phyloP scores from a whole-genome alignment of 2,888 invertebrate species.

The Prosopocoilus inquinatus region DNA sequence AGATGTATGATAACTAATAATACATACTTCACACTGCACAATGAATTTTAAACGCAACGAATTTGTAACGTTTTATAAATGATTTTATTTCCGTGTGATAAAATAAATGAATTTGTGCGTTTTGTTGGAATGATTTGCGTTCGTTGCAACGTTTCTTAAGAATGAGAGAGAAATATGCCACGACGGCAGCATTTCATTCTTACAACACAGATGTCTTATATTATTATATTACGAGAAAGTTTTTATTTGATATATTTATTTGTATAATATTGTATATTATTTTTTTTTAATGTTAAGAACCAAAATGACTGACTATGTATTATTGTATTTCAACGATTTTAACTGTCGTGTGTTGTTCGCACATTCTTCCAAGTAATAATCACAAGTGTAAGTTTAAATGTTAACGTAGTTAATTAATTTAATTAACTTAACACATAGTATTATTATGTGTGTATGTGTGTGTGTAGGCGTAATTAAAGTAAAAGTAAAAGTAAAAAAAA shows the following conservation, averaged over 20 bases:
- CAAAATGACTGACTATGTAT: constrained; percentile 15
- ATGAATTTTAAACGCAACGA: too few relatives aligned
- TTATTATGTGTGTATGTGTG: background rate
- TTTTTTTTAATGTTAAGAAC: constrained; percentile 2
- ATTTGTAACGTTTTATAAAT: too few relatives aligned
- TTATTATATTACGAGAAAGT: too few relatives aligned
- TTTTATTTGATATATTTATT: background rate
- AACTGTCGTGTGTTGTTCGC: constrained; percentile 27
- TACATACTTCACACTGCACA: too few relatives aligned
- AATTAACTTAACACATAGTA: constrained; percentile 5
- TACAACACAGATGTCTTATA: too few relatives aligned
- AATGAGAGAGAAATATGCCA: too few relatives aligned
- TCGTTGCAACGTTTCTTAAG: too few relatives aligned
- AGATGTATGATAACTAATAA: too few relatives aligned
- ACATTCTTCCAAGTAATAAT: constrained; percentile 32
- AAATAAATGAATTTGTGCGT: too few relatives aligned
- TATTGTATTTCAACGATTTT: constrained; percentile 25
- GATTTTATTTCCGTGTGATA: too few relatives aligned
- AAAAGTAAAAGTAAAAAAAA: background rate
- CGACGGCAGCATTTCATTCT: too few relatives aligned
- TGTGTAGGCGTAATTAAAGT: background rate
- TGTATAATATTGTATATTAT: constrained; percentile 10
- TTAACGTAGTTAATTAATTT: constrained; percentile 18
- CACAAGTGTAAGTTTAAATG: constrained; percentile 29
- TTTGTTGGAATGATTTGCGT: too few relatives aligned